Conservation (phyloP, 2,888 invertebrate species). For the Trissoscelio sp. region DNA sequence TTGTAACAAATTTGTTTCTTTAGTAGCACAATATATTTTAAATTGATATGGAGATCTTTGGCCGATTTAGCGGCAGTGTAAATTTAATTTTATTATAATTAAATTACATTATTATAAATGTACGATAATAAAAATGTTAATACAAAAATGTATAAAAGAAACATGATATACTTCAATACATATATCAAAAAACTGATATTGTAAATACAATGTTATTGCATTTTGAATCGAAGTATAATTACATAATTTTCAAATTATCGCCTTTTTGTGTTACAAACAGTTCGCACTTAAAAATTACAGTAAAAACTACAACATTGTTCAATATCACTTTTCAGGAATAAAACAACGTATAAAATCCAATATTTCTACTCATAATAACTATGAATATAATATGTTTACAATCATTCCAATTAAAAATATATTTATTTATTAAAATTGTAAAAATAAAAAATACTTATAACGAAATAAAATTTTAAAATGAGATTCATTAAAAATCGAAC, state of each 20-base stretch:
- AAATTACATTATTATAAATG: constrained; percentile 10
- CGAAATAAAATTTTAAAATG: no score
- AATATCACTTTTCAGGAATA: not conserved
- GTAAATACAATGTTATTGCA: constrained; percentile 1
- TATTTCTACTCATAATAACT: no score
- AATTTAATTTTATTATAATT: not conserved
- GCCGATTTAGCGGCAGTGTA: not conserved
- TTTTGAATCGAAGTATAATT: not conserved
- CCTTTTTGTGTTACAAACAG: not conserved
- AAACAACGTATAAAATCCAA: no score
- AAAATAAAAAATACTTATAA: no score
- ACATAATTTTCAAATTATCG: not conserved
- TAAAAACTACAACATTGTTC: not conserved
- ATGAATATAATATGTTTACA: no score
- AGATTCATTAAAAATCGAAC: no score
- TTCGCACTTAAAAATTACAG: not conserved
- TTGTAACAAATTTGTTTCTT: no score
- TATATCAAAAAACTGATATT: not conserved
- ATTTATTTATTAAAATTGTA: no score
- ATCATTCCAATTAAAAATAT: no score
- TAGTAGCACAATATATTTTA: no score
- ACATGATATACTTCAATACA: not conserved
- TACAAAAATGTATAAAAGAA: constrained; percentile 4
- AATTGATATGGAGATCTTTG: not conserved
- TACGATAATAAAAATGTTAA: constrained; percentile 2